Evolutionary conservation across 64 coral and sea anemone species (phyloP).

Genomic region (Acropora yongei): DNA sequence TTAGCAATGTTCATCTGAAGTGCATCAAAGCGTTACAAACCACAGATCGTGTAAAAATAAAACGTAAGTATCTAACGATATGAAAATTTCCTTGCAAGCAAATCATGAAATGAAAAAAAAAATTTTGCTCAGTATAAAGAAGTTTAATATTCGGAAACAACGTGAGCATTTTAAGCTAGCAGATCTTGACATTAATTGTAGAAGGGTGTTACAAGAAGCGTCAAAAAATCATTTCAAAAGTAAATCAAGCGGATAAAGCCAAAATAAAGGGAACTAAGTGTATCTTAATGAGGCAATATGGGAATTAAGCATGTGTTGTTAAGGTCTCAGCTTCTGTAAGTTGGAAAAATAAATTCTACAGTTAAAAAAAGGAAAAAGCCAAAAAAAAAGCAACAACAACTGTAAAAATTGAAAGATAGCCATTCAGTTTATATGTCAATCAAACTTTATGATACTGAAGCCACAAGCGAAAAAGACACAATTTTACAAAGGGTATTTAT

Average conservation of each 20-base stretch:
- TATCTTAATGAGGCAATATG: not conserved
- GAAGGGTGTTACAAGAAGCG: not conserved
- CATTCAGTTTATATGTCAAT: not conserved
- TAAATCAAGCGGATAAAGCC: not conserved
- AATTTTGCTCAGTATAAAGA: too few relatives aligned
- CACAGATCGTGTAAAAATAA: not conserved
- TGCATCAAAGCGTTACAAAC: not conserved
- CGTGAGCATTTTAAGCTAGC: not conserved
- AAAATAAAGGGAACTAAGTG: not conserved
- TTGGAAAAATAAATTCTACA: not conserved
- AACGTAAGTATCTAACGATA: not conserved
- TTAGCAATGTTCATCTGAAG: too few relatives aligned
- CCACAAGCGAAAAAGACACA: not conserved
- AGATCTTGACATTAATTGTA: not conserved
- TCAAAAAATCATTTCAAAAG: constrained; percentile 8
- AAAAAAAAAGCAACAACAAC: not conserved
- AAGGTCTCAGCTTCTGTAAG: not conserved
- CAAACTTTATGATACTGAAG: not conserved
- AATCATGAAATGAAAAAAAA: not conserved
- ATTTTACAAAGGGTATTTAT: not conserved
- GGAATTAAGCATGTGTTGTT: not conserved
- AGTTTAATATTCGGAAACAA: not conserved
- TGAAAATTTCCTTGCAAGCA: not conserved
- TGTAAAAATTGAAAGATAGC: not conserved
- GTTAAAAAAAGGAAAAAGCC: too few relatives aligned